Percentiles rank a stretch among this genome's conserved stretches.
phyloP scores from a whole-genome alignment of 2,797 vertebrate genomes.

The Euphonia xanthogaster region DNA sequence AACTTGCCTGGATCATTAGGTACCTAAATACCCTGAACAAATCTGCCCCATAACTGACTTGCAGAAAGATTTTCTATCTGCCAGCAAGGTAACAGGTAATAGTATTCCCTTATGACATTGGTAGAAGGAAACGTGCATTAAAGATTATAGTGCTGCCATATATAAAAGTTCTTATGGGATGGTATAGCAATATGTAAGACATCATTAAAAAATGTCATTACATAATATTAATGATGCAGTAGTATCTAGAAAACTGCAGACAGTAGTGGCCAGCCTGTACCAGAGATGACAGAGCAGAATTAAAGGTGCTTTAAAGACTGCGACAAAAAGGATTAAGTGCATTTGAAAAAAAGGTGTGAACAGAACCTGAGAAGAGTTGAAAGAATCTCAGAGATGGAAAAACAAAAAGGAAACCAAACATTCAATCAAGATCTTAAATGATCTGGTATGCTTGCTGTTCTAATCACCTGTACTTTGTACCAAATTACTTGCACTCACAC shows the following conservation, averaged over 20 bases:
- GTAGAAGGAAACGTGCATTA: neutral
- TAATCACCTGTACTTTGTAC: neutral
- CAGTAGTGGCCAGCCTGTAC: neutral
- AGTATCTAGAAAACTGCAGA: neutral
- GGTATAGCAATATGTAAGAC: neutral
- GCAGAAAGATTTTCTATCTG: neutral
- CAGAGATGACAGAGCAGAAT: neutral
- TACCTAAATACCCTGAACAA: slow-evolving; percentile 7
- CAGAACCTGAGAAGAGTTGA: neutral
- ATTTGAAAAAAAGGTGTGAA: neutral
- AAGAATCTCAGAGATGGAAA: neutral
- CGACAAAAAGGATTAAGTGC: neutral
- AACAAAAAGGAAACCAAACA: neutral
- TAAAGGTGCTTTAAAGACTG: neutral
- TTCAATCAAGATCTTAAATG: neutral
- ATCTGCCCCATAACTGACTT: neutral
- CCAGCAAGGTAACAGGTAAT: neutral
- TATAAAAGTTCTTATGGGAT: neutral
- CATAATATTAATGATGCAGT: neutral
- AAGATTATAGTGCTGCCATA: neutral
- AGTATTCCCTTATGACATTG: neutral
- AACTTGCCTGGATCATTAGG: neutral
- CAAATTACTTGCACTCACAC: neutral
- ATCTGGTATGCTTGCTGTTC: neutral
- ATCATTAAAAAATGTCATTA: neutral